Conservation (phyloP, 2,888 invertebrate genomes). For the Acanthosoma haemorrhoidale region DNA sequence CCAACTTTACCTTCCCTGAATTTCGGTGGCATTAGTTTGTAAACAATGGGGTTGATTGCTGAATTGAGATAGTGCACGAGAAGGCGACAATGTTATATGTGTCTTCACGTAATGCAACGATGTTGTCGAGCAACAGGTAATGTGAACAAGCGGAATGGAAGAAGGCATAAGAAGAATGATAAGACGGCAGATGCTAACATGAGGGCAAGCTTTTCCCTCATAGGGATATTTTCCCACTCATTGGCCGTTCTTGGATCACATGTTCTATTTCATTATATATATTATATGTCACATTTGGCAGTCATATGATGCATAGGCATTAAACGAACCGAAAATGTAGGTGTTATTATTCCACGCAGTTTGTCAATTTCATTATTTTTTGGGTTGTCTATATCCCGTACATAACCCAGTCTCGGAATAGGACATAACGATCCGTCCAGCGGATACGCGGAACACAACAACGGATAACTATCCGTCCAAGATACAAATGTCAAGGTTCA, state of each 20-base stretch:
- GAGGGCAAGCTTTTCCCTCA: constrained; percentile 74
- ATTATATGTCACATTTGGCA: too few relatives aligned
- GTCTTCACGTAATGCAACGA: constrained; percentile 65
- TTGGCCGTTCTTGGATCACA: constrained; percentile 49
- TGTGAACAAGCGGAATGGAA: constrained; percentile 78
- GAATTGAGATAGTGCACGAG: constrained; percentile 85
- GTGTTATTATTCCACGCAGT: too few relatives aligned
- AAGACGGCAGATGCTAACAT: constrained; percentile 83
- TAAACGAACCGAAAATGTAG: too few relatives aligned
- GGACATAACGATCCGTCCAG: too few relatives aligned
- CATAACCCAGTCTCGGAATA: too few relatives aligned
- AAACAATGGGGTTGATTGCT: constrained; percentile 85
- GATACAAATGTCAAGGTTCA: too few relatives aligned
- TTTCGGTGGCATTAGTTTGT: constrained; percentile 86
- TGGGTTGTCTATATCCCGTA: too few relatives aligned
- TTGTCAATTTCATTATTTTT: too few relatives aligned
- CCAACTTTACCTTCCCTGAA: constrained; percentile 62
- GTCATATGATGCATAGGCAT: too few relatives aligned
- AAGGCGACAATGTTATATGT: constrained; percentile 76
- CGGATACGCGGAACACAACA: too few relatives aligned
- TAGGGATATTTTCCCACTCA: constrained; percentile 55
- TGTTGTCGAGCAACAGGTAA: constrained; percentile 72
- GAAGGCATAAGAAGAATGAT: constrained; percentile 80
- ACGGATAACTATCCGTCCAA: too few relatives aligned
- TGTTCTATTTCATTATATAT: too few relatives aligned